Evolutionary conservation across 2,797 vertebrate species (phyloP), one percentile per base, ranked within the genome.

Genomic region (Anguilla megastoma): DNA sequence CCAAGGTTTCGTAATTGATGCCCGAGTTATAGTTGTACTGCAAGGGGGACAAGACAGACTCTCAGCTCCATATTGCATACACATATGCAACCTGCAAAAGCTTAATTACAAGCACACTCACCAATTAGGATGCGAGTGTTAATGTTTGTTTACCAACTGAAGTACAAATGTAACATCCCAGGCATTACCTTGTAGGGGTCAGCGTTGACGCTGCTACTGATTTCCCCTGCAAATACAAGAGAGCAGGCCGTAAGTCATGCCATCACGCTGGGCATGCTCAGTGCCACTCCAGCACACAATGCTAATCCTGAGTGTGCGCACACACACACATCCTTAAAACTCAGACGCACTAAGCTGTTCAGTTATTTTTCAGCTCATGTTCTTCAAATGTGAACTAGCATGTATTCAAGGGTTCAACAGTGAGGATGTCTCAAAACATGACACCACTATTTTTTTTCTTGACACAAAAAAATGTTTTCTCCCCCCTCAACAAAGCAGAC

Each of bases 1-100:
- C 98, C 91, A 99, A 94, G 0, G 96, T 97, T 94, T 99, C 98
- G 58, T 98, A 99, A 93, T 91, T 98, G 95, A 99, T 98, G 87
- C 98, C 98, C 5, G 97, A 91, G 89, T 95, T 98, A 91, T 95
- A 97, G 95, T 96, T 98, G 94, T 98, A 98, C 98, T 99, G 93
- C 60, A 88, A 54, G 9, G 48, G 88, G 30, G 45, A 60, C 76
- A 50, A 87, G 90, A 80, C 5, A 83, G 21, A 52, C 7, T 50
- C 41, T 48, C 79, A 83, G 45, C 45, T 52, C 45, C 30, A 52
- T 83, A 48, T 21, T 83, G 45, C 21, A 52, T 50, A 82, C 16
- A n/a, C 48, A 79, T 41, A 79, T 41, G 2, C 36, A 83, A 83
- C 45, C 0, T 4, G 18, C 33, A 50, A 76, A 76, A 16, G 14